Conservation (phyloP, 2,797 vertebrate species). For the Chelon labrosus region DNA sequence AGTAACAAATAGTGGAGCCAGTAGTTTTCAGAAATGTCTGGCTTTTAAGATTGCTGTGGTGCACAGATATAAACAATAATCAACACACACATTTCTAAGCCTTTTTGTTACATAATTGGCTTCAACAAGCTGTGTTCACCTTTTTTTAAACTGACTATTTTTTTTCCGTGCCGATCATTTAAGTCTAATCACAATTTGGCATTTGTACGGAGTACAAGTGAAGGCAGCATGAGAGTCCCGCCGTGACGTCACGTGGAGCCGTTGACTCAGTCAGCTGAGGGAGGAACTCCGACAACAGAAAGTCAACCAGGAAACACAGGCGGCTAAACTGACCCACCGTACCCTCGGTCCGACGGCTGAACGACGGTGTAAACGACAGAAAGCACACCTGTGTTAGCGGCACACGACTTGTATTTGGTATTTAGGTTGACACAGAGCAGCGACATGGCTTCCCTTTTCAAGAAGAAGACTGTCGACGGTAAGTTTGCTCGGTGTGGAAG, state of each 20-base stretch:
- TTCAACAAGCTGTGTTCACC: not conserved
- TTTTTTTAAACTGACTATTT: too few relatives aligned
- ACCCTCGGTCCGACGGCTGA: constrained; percentile 24
- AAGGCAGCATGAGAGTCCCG: constrained; percentile 52
- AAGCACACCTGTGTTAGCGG: not conserved
- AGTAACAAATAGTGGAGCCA: too few relatives aligned
- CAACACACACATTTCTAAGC: not conserved
- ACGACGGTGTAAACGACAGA: constrained; percentile 18
- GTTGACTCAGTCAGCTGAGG: constrained; percentile 73
- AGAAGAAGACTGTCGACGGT: constrained; percentile 98
- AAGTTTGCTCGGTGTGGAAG: constrained; percentile 78
- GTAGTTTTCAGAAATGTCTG: too few relatives aligned
- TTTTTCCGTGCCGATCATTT: not conserved
- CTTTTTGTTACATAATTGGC: not conserved
- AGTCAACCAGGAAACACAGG: constrained; percentile 79
- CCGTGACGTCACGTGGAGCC: constrained; percentile 78
- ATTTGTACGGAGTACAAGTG: constrained; percentile 20
- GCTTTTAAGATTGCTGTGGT: too few relatives aligned
- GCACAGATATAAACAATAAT: too few relatives aligned
- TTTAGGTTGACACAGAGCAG: constrained; percentile 30
- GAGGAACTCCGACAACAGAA: constrained; percentile 69
- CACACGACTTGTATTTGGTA: constrained; percentile 15
- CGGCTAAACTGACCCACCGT: constrained; percentile 45
- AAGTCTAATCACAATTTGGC: accelerated
- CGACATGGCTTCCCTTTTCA: constrained; percentile 94